Percentiles rank a stretch among this genome's conserved stretches.
Evolutionary conservation across 2,888 invertebrate species (phyloP).

Genomic region (Trichacis sp.): DNA sequence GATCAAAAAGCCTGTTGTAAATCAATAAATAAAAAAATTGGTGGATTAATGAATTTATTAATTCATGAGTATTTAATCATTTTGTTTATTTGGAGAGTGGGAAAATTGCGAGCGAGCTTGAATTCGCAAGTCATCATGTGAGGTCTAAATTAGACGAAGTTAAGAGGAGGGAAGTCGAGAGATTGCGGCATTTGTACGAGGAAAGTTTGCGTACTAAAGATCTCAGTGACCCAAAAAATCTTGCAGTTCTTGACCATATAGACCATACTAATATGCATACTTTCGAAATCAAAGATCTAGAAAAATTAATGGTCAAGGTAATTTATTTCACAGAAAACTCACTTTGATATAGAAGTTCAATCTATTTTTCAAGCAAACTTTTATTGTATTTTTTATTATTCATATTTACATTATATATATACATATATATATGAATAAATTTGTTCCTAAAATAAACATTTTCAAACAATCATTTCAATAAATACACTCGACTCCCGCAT

Average conservation of each 20-base stretch:
- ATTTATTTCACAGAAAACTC: no score
- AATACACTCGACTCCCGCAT: no score
- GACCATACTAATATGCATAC: constrained; percentile 91
- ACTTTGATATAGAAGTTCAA: no score
- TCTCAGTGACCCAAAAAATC: constrained; percentile 72
- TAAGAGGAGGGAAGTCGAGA: constrained; percentile 87
- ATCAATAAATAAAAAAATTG: no score
- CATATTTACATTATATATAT: no score
- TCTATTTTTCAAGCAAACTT: no score
- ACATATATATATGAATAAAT: no score
- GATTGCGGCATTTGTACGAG: constrained; percentile 81
- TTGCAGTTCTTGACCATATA: constrained; percentile 80
- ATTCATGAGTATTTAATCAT: constrained; percentile 14
- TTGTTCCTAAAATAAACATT: no score
- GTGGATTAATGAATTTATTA: constrained; percentile 47
- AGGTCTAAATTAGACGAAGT: constrained; percentile 91
- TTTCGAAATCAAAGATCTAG: constrained; percentile 94
- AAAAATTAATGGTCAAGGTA: constrained; percentile 90
- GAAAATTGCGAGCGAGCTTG: constrained; percentile 90
- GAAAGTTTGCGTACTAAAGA: constrained; percentile 77
- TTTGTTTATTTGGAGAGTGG: constrained; percentile 80
- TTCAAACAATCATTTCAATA: no score
- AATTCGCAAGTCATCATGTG: constrained; percentile 89
- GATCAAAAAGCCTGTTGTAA: no score
- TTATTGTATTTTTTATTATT: no score